Evolutionary conservation across 2,888 invertebrate genomes (phyloP), one percentile per base, ranked within the genome.

Genomic region (Melieria omissa): DNA sequence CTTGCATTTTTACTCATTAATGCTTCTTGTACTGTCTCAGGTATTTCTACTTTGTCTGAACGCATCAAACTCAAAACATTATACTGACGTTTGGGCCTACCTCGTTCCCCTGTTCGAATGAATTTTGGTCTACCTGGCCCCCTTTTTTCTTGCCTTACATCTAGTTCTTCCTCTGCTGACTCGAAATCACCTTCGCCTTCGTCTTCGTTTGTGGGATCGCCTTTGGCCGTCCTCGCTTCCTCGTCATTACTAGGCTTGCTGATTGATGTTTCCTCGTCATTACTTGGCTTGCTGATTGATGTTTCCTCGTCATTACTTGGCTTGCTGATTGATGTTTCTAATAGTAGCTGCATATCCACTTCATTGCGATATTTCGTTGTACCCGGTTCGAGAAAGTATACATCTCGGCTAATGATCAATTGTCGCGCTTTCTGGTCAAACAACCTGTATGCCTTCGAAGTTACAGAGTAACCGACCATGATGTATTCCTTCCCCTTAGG

Each of bases 361-460:
- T n/a, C n/a, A n/a, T n/a, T n/a, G n/a, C n/a, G n/a, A n/a, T 62
- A 46, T 52, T 64, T 46, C 14, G 8, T 12, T 12, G 47, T 16
- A 29, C 41, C 10, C 44, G 47, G 4, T 46, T 47, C 29, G 46
- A 63, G 16, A 12, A 63, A 63, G 16, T 63, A 4, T 3, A 63
- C 63, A 16, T 63, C 46, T 47, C 63, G 41, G 16, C 47, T 63
- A 62, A 62, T 12, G 41, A 63, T 63, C 2, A 63, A 14, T 63
- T 46, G 14, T 14, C 14, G 16, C 29, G 63, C 52, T 12, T 29
- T 12, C n/a, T 7, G n/a, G 29, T 47, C 47, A 10, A n/a, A 49
- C 14, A 44, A 62, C 4, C 62, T 44, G 41, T 42, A 63, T n/a
- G 47, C 47, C 45, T 63, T 63, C 14, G 63, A 63, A 7, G 47